Conservation (phyloP, 2,113 vertebrate species). For the Nibea coibor region DNA sequence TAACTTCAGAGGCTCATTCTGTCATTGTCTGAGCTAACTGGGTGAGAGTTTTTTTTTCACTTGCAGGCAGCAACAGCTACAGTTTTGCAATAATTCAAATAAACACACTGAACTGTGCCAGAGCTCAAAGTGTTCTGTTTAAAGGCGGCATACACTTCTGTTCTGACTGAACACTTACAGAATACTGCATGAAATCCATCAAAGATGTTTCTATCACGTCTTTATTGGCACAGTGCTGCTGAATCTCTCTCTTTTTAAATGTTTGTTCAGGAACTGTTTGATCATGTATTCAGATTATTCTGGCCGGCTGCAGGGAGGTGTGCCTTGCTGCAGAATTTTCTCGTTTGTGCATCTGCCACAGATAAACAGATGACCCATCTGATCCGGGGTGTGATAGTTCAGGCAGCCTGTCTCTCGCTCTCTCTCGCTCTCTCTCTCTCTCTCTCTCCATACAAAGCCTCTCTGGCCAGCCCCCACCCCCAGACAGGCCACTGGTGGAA, state of each 20-base stretch:
- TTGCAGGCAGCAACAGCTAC: too few species aligned
- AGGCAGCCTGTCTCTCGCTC: slow-evolving; percentile 15
- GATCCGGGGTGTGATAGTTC: slow-evolving; percentile 49
- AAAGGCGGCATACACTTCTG: background rate
- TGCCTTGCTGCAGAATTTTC: slow-evolving; percentile 21
- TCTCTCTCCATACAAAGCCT: slow-evolving; percentile 64
- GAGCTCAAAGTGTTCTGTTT: background rate
- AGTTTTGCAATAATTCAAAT: background rate
- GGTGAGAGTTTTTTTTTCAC: background rate
- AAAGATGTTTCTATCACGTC: background rate
- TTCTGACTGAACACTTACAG: background rate
- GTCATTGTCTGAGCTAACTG: background rate
- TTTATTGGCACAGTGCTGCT: background rate
- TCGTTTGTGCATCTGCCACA: slow-evolving; percentile 49
- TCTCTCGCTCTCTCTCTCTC: too few species aligned
- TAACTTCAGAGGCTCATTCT: too few species aligned
- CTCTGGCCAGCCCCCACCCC: slow-evolving; percentile 61
- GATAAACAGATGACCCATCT: slow-evolving; percentile 44
- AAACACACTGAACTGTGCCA: background rate
- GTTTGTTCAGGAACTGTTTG: background rate
- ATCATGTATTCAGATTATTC: background rate
- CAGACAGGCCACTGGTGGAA: slow-evolving; percentile 73
- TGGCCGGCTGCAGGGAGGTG: background rate
- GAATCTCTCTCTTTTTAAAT: background rate
- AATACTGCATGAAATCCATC: background rate